These are phyloP conservation scores for Rhegmatorhina hoffmannsi DNA, from an alignment of 2,113 vertebrate species.

Conservation along the genomic window DNA sequence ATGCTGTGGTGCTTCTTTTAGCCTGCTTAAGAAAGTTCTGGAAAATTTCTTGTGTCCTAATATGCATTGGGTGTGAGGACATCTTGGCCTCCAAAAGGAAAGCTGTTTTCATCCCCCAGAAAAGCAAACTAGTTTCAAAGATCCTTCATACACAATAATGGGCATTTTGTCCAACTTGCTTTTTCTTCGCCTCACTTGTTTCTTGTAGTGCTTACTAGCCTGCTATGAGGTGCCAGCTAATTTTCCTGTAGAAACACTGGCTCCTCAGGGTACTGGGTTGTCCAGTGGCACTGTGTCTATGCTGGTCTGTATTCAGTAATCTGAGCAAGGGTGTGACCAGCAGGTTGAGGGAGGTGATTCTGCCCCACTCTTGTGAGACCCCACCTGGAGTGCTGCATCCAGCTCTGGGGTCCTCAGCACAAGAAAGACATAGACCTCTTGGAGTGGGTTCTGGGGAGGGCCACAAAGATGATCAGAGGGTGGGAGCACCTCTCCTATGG, in stretches of 20 bases:
- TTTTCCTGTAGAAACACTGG: not conserved
- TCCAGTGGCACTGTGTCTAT: not conserved
- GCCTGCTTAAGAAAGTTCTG: not conserved
- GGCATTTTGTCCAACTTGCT: not conserved
- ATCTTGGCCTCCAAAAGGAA: not conserved
- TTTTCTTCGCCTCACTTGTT: rapidly evolving
- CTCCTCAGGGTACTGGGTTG: not conserved
- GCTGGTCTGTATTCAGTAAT: not conserved
- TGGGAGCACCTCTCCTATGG: rapidly evolving
- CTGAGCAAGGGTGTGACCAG: not conserved
- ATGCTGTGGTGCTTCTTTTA: not conserved
- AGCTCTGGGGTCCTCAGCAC: not conserved
- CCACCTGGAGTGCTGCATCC: not conserved
- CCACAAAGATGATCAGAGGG: not conserved
- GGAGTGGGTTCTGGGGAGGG: not conserved
- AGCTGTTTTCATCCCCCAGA: not conserved
- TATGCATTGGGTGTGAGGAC: too few relatives aligned
- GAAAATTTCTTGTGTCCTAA: not conserved
- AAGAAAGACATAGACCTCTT: not conserved
- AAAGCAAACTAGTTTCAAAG: not conserved
- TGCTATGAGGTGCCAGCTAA: not conserved
- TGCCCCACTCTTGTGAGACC: not conserved
- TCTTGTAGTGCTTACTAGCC: not conserved
- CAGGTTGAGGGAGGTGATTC: not conserved
- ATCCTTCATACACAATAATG: not conserved